Base-by-base conservation (phyloP, 2,888 invertebrate species). In the Aleiodes alternator region DNA sequence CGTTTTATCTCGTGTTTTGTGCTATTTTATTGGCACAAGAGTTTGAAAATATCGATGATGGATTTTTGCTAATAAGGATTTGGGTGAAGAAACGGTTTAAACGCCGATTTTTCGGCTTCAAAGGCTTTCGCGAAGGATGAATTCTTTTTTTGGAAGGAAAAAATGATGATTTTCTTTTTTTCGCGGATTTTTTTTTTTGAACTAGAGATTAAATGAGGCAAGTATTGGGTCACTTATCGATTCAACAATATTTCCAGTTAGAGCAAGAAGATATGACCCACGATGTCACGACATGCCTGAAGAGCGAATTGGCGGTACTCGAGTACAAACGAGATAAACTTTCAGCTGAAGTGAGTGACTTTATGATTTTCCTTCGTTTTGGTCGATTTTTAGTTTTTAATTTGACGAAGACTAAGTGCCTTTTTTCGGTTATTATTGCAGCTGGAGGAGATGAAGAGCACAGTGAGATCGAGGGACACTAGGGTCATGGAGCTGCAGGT, bases 281-380 rank as follows among this genome's bases (percentile, higher is more conserved):
- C 85, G 96, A 96, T 88, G 90, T 95, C 81, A 92, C 95, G 38
- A 96, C 96, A 51, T 92, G 94, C 9, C 90, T 96, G 77, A 92
- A 95, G 81, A 96, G 96, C 89, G 96, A 96, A 89, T 90, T 96
- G 81, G 96, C 96, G 16, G 96, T 94, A 3, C 90, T 96, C 66
- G 95, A 95, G 85, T 96, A 96, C 88, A 96, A 96, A 90, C 92
- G 95, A 78, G 96, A 96, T 87, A 94, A 96, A 76, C 91, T 96
- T 29, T 91, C 93, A 78, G 92, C 93, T 69, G 96, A 96, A 92
- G 94, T 96, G 89, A 91, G 80, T 72, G 57, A 56, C 29, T 64
- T 64, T 55, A 51, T 57, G 0, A 51, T 38, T 73, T n/a, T 55
- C 2, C 69, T 48, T 50, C 57, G 48, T 16, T 48, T 68, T 68